A percentile compares a stretch with the other conserved stretches of the same genome.
Evolutionary conservation across 2,888 invertebrate species (phyloP).

Genomic region (Parnassius orleans): DNA sequence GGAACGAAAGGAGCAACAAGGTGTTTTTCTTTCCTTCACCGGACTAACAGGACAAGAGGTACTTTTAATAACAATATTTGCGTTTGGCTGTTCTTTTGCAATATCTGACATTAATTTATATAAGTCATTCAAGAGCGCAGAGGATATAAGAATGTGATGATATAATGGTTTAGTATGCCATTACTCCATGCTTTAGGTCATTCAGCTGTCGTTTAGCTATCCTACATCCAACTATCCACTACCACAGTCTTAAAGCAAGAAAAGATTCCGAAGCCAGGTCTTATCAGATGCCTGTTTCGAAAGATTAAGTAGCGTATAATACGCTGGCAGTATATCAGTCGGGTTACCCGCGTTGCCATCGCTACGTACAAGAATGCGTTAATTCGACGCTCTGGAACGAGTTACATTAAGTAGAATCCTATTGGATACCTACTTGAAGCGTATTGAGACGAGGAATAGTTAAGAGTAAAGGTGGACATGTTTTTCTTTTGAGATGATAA

Average conservation of each 20-base stretch:
- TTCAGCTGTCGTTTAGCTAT: no score
- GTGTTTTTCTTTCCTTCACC: no score
- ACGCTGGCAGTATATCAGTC: conserved; percentile 3
- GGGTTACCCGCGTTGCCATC: conserved; percentile 15
- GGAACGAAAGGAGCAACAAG: no score
- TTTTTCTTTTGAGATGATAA: background rate
- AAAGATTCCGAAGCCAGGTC: background rate
- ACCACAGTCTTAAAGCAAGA: background rate
- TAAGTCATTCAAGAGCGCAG: no score
- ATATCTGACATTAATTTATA: no score
- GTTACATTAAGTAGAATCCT: conserved; percentile 27
- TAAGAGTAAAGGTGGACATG: background rate
- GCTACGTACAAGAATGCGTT: conserved; percentile 35
- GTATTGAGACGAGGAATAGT: background rate
- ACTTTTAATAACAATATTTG: no score
- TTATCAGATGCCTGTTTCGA: conserved; percentile 9
- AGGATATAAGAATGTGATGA: no score
- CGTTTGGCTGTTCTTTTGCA: no score
- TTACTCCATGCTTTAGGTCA: no score
- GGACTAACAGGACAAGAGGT: no score
- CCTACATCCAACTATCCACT: no score
- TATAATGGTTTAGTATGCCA: no score
- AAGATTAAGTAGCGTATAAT: conserved; percentile 14
- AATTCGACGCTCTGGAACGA: conserved; percentile 31
- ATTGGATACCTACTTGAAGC: conserved; percentile 29